These are phyloP conservation scores for Trachurus trachurus DNA, from an alignment of 2,797 vertebrate genomes.

Conservation along the genomic window DNA sequence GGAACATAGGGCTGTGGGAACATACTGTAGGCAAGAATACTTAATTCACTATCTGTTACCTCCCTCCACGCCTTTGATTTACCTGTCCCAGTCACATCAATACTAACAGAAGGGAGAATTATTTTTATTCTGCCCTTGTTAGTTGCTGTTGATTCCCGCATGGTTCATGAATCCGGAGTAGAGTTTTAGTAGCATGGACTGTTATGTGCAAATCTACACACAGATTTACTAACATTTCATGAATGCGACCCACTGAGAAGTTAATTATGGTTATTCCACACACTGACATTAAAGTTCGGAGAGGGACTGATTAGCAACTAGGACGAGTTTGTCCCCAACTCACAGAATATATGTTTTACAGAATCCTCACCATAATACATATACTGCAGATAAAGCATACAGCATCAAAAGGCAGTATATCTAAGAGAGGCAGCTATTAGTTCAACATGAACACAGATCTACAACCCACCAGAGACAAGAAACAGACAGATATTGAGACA, in stretches of 20 bases:
- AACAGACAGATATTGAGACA: conserved; percentile 74
- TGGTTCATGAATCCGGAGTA: too few relatives aligned
- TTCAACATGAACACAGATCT: conserved; percentile 76
- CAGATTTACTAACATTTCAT: too few relatives aligned
- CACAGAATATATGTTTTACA: conserved; percentile 61
- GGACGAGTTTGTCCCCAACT: conserved; percentile 32
- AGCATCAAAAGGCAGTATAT: conserved; percentile 73
- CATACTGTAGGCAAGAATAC: too few relatives aligned
- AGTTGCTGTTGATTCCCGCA: too few relatives aligned
- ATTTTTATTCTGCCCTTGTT: too few relatives aligned
- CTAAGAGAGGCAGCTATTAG: conserved; percentile 67
- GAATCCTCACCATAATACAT: conserved; percentile 58
- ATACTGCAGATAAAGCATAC: conserved; percentile 53
- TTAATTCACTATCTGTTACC: too few relatives aligned
- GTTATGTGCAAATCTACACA: too few relatives aligned
- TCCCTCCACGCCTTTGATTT: too few relatives aligned
- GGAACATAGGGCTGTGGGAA: too few relatives aligned
- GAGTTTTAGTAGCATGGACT: too few relatives aligned
- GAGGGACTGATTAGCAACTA: conserved; percentile 38
- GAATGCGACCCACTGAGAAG: conserved; percentile 28
- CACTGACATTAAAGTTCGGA: conserved; percentile 45
- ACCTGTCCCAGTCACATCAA: too few relatives aligned
- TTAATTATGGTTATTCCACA: conserved; percentile 64
- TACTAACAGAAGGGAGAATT: too few relatives aligned
- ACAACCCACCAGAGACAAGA: conserved; percentile 70